Base-by-base conservation (phyloP, 1,140 invertebrate genomes). In the Orchesella cincta region DNA sequence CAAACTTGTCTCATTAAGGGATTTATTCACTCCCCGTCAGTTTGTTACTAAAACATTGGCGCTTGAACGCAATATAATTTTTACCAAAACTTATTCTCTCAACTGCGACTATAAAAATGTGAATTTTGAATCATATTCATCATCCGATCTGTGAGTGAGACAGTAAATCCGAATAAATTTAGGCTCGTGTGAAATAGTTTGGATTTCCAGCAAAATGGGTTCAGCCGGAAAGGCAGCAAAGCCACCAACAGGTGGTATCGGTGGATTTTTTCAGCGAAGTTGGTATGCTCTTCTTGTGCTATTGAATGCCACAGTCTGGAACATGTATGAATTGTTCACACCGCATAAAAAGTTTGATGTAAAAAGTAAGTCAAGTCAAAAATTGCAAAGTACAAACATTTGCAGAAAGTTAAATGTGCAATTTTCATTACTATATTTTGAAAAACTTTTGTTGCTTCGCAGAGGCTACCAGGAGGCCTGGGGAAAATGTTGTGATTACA, bases 301-400 rank as follows among this genome's bases (percentile, higher is more conserved):
- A 1, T 20, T 33, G 0, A 34, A 72, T 0, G 78, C 52, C 0
- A 26, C 29, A 16, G 64, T 76, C 35, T 76, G 75, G 75, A 74
- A 67, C 33, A 16, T 73, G 12, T 76, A 73, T 5, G 78, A 79
- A 76, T 36, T 76, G 1, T 67, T 79, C n/a, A 76, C 78, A 1
- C 18, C 31, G 20, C 74, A 76, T 33, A 73, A 46, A 26, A 64
- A 72, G 29, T 74, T 79, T 18, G 78, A 74, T 74, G 39, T 74
- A 16, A 52, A 74, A 54, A 74, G 73, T 74, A 28, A 74, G 73
- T 51, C 18, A 20, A 8, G 39, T 12, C 8, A 46, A 46, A 46
- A 46, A 46, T 46, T 46, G 39, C 20, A 46, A 62, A 46, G 20
- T 62, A 5, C 54, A 62, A 62, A 26, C n/a, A n/a, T 62, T 5